Base-by-base conservation (phyloP, 2,113 vertebrate genomes). In the Mus spicilegus region DNA sequence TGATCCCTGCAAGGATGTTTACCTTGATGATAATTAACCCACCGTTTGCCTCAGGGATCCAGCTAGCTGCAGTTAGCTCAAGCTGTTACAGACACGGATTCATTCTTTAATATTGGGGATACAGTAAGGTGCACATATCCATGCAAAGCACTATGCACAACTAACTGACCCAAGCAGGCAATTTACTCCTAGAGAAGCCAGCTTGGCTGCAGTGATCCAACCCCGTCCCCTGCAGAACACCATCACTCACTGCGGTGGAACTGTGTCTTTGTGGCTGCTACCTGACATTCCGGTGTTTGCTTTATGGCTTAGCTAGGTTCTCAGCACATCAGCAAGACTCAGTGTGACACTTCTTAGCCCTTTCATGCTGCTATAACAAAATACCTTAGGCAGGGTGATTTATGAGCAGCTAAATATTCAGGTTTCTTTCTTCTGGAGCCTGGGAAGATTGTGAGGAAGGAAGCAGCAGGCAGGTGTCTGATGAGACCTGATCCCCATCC, bases 11-110 rank as follows among this genome's bases (percentile, higher is more conserved):
- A 84, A 84, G 94, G 73, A 63, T 90, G 58, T 51, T 96, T 87
- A 97, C 91, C 89, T 96, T 70, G 69, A 86, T 86, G 42, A 84
- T 82, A 91, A 89, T 96, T 91, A 97, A 94, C 87, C 85, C 87
- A 12, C 73, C 26, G 1, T 73, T 89, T 92, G 56, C 84, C 82
- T 93, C 76, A 89, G 11, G 26, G 56, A 46, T 69, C 33, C 30
- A 49, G 69, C 49, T 67, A 73, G 30, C 46, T 33, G 5, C 4
- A 39, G 49, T 36, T 89, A 92, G 75, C 22, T 93, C 39, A 42
- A 69, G 56, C 36, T 39, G 36, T 42, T 28, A 33, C 51, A 89
- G 85, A 86, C 22, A 58, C 7, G 33, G 54, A 26, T 0, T 5
- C 2, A 12, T 67, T 49, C 69, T 77, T 87, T 78, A 36, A 73